Conservation (phyloP, 2,113 vertebrate genomes). For the Galeopterus variegatus region DNA sequence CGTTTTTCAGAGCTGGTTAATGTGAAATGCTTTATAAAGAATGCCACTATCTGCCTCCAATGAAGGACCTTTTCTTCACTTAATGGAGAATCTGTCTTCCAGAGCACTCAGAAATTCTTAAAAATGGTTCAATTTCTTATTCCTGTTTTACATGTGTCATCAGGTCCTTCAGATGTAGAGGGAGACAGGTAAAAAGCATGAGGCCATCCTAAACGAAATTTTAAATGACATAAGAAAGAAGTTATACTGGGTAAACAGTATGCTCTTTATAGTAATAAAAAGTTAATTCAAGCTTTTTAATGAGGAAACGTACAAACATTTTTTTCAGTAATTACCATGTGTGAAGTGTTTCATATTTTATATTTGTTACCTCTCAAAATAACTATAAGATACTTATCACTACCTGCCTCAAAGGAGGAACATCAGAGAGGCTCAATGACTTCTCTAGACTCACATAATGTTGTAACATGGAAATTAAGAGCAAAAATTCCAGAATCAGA, state of each 20-base stretch:
- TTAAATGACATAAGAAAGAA: neutral
- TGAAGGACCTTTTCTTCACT: slow-evolving; percentile 24
- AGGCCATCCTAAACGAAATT: neutral
- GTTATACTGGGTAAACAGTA: neutral
- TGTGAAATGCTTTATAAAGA: slow-evolving; percentile 31
- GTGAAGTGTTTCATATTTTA: neutral
- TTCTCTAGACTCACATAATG: neutral
- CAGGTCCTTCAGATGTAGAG: neutral
- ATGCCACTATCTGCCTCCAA: neutral
- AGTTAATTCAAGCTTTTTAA: neutral
- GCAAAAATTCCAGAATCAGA: neutral
- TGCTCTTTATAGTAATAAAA: neutral
- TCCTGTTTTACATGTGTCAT: neutral
- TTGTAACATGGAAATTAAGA: neutral
- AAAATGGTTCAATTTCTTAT: neutral
- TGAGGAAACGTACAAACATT: neutral
- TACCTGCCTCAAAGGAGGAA: neutral
- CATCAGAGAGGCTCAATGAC: neutral
- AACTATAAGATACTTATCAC: neutral
- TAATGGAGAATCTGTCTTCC: rapidly evolving
- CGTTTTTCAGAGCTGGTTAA: neutral
- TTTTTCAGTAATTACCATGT: neutral
- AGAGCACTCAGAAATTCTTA: neutral
- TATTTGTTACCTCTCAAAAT: neutral
- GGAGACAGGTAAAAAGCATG: neutral